phyloP scores from a whole-genome alignment of 2,797 vertebrate genomes.

The Leptodactylus fallax region DNA sequence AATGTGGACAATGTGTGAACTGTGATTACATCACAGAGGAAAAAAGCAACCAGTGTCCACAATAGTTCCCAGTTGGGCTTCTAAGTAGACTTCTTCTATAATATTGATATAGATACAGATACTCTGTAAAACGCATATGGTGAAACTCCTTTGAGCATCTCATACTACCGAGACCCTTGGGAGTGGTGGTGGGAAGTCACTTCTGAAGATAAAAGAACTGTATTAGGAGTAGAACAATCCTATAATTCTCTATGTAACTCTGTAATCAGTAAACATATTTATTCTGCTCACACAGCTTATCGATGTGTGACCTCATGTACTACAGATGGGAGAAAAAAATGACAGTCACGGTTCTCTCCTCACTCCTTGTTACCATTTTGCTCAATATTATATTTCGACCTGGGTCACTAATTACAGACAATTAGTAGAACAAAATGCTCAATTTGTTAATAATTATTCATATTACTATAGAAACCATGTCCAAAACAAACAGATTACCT shows the following conservation, averaged over 20 bases:
- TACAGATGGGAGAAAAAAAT: conserved; percentile 23
- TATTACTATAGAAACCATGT: conserved; percentile 71
- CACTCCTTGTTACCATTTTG: background rate
- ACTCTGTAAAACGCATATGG: background rate
- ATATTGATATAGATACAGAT: too few relatives aligned
- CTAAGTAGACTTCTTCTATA: too few relatives aligned
- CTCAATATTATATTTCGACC: conserved; percentile 47
- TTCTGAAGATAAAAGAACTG: background rate
- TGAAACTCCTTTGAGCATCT: background rate
- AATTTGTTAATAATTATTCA: conserved; percentile 71
- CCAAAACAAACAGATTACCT: conserved; percentile 68
- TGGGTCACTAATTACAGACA: conserved; percentile 63
- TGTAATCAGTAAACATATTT: background rate
- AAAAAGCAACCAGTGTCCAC: too few relatives aligned
- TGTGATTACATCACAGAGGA: too few relatives aligned
- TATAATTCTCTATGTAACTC: background rate
- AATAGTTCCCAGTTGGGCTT: too few relatives aligned
- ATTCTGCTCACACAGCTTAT: background rate
- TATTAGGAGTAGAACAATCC: background rate
- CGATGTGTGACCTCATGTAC: background rate
- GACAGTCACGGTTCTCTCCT: too few relatives aligned
- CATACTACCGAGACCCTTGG: background rate
- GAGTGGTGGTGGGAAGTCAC: background rate
- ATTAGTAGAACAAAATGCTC: conserved; percentile 64
- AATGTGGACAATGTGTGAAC: too few relatives aligned